phyloP scores from a whole-genome alignment of 2,113 vertebrate genomes.

The Ptyas mucosa region DNA sequence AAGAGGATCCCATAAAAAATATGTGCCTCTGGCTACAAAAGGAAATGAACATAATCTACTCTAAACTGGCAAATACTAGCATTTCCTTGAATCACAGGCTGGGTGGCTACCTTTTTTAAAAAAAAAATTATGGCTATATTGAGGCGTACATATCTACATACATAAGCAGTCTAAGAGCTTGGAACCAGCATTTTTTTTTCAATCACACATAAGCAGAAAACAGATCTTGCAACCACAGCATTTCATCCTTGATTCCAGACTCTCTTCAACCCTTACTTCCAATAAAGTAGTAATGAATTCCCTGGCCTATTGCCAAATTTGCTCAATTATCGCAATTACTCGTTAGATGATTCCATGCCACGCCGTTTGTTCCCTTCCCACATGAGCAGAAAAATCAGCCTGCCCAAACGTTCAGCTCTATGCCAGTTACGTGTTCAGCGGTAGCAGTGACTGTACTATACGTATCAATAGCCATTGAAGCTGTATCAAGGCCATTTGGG shows the following conservation, averaged over 20 bases:
- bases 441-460: not conserved
- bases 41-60: slow-evolving; percentile 43
- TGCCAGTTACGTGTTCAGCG: not conserved
- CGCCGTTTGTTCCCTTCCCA: slow-evolving; percentile 17
- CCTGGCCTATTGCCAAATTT: slow-evolving; percentile 19
- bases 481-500: not conserved
- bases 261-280: not conserved
- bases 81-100: not conserved
- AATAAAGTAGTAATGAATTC: not conserved
- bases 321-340: slow-evolving; percentile 26
- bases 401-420: not conserved
- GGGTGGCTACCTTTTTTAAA: not conserved
- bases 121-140: not conserved
- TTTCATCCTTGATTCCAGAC: not conserved
- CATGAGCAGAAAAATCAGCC: not conserved
- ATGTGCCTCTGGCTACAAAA: slow-evolving; percentile 41
- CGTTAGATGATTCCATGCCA: not conserved
- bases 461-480: not conserved
- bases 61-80: slow-evolving; percentile 20
- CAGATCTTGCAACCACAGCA: not conserved
- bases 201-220: not conserved
- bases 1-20: slow-evolving; percentile 50
- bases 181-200: slow-evolving; percentile 37
- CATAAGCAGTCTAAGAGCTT: slow-evolving; percentile 13
- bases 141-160: not conserved